These are phyloP conservation scores for Drosophila repletoides DNA, from an alignment of 1,140 invertebrate genomes.

Conservation along the genomic window DNA sequence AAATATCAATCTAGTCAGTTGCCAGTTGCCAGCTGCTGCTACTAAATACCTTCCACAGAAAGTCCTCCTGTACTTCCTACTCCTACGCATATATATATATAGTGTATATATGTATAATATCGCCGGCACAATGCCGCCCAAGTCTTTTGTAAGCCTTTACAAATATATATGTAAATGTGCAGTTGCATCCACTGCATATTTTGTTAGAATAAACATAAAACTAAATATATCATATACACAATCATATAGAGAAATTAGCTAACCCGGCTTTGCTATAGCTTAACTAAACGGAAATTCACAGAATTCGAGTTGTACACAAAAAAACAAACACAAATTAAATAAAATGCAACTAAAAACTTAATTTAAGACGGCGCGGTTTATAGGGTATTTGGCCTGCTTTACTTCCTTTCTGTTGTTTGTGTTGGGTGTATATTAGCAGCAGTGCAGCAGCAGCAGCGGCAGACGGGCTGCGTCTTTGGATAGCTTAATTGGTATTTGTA, in stretches of 20 bases:
- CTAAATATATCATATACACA: constrained; percentile 46
- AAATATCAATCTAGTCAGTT: constrained; percentile 45
- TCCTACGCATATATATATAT: constrained; percentile 20
- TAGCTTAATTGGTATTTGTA: not conserved
- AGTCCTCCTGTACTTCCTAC: constrained; percentile 6
- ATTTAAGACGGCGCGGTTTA: not conserved
- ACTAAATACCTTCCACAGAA: constrained; percentile 54
- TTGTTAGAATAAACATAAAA: constrained; percentile 48
- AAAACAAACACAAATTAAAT: constrained; percentile 5
- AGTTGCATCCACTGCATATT: constrained; percentile 61
- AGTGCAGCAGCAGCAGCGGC: constrained; percentile 27
- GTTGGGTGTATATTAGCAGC: constrained; percentile 65
- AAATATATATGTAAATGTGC: constrained; percentile 50
- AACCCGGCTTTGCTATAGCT: constrained; percentile 52
- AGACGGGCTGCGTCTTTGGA: constrained; percentile 20
- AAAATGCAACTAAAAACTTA: constrained; percentile 11
- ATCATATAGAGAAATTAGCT: constrained; percentile 60
- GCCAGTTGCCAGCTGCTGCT: constrained; percentile 73
- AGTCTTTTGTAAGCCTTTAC: constrained; percentile 76
- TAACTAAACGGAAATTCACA: constrained; percentile 52
- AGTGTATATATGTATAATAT: constrained; percentile 61
- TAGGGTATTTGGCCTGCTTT: not conserved
- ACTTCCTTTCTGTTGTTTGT: not conserved
- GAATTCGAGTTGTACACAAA: constrained; percentile 25
- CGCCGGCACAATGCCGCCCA: constrained; percentile 61